Percentiles rank a stretch among this genome's conserved stretches.
These are phyloP conservation scores for Promerops cafer DNA, from an alignment of 2,113 vertebrate genomes.

Conservation along the genomic window DNA sequence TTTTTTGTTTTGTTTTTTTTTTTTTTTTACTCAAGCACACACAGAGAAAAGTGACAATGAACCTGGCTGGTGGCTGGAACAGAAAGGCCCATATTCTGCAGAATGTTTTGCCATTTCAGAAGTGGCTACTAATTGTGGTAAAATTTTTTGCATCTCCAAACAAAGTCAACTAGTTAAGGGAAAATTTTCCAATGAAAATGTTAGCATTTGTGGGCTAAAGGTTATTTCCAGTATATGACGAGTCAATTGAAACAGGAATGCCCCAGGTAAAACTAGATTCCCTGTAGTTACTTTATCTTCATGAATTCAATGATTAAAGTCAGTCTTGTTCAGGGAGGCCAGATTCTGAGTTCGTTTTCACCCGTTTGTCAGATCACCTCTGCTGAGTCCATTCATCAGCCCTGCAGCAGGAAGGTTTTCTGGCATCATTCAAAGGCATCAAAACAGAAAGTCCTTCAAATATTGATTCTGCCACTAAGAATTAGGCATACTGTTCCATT, in stretches of 20 bases:
- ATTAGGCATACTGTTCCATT: neutral
- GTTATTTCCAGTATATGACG: neutral
- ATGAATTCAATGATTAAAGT: neutral
- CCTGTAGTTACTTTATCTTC: neutral
- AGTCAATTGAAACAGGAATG: neutral
- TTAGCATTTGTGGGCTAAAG: neutral
- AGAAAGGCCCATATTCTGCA: neutral
- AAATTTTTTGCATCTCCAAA: neutral
- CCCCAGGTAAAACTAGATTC: neutral
- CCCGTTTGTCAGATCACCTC: neutral
- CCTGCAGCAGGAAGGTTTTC: neutral
- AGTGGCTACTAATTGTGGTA: neutral
- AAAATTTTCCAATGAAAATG: neutral
- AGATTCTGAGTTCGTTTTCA: neutral
- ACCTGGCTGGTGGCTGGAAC: neutral
- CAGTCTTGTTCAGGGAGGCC: neutral
- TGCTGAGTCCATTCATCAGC: neutral
- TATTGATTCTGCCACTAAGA: conserved; percentile 32
- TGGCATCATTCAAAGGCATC: conserved; percentile 2
- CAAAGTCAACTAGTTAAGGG: neutral
- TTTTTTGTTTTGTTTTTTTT: neutral
- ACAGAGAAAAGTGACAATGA: neutral
- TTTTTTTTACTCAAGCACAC: neutral
- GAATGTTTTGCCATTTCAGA: neutral
- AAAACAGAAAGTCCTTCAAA: conserved; percentile 35